Conservation (phyloP, 2,888 invertebrate genomes). For the Epinotia nisella region DNA sequence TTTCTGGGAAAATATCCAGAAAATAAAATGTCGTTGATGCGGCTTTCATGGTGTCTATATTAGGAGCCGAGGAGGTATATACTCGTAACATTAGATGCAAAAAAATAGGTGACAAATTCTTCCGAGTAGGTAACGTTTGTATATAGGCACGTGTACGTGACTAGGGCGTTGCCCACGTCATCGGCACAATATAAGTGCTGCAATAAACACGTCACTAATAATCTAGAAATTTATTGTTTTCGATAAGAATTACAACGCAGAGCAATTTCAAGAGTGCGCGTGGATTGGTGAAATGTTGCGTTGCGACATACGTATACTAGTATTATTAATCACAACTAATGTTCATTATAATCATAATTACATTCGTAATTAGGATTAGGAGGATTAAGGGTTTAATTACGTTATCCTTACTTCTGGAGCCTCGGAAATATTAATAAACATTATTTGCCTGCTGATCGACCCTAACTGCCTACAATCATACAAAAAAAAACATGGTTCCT, state of each 20-base stretch:
- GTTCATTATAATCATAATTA: background rate
- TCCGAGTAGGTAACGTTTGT: no score
- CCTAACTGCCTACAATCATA: no score
- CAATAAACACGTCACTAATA: constrained; percentile 34
- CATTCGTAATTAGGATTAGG: background rate
- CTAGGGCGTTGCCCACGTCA: constrained; percentile 5
- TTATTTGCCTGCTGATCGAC: no score
- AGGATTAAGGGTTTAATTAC: background rate
- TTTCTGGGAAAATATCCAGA: no score
- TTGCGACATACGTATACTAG: background rate
- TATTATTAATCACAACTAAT: constrained; percentile 17
- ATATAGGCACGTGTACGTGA: background rate
- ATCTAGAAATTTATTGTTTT: constrained; percentile 31
- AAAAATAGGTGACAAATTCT: no score
- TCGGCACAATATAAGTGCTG: constrained; percentile 9
- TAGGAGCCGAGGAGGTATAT: no score
- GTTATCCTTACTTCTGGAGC: no score
- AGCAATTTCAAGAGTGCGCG: background rate
- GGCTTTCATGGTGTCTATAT: no score
- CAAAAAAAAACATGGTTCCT: no score
- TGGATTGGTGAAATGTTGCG: background rate
- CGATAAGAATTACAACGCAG: constrained; percentile 9
- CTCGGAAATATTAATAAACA: no score
- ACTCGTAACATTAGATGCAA: no score
- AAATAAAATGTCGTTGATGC: no score